phyloP scores from a whole-genome alignment of 1,140 invertebrate species.

The Drosophila repletoides region DNA sequence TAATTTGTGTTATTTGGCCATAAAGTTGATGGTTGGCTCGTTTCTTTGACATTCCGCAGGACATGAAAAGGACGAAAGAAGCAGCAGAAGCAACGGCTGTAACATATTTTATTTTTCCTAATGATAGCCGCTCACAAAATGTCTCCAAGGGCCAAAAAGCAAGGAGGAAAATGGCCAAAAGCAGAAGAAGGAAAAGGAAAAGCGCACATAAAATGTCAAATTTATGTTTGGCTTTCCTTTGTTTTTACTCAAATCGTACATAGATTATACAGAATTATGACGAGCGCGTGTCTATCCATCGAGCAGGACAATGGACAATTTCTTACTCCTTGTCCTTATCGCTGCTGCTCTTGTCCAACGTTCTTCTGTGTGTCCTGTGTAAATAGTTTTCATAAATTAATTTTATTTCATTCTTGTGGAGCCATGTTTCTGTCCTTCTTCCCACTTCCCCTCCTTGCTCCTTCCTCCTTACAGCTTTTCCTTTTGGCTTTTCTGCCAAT shows the following conservation, averaged over 20 bases:
- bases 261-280: slow-evolving; percentile 81
- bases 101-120: slow-evolving; percentile 80
- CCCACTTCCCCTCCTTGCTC: not conserved
- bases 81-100: slow-evolving; percentile 10
- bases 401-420: slow-evolving; percentile 71
- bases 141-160: slow-evolving; percentile 59
- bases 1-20: slow-evolving; percentile 72
- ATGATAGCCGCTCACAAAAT: slow-evolving; percentile 76
- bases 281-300: slow-evolving; percentile 78
- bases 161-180: slow-evolving; percentile 40
- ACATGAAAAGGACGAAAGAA: slow-evolving; percentile 50
- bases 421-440: slow-evolving; percentile 17
- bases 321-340: slow-evolving; percentile 38
- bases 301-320: slow-evolving; percentile 68
- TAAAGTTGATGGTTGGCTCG: slow-evolving; percentile 74
- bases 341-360: slow-evolving; percentile 24
- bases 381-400: slow-evolving; percentile 81
- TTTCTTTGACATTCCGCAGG: slow-evolving; percentile 80
- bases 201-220: slow-evolving; percentile 79
- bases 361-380: too few relatives aligned
- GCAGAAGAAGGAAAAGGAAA: slow-evolving; percentile 46
- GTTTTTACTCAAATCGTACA: slow-evolving; percentile 81
- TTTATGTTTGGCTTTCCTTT: slow-evolving; percentile 79
- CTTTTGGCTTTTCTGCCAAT: slow-evolving; percentile 25
- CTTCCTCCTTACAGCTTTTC: not conserved